These are phyloP conservation scores for Capitulum mitella DNA, from an alignment of 2,888 invertebrate genomes.

Conservation along the genomic window DNA sequence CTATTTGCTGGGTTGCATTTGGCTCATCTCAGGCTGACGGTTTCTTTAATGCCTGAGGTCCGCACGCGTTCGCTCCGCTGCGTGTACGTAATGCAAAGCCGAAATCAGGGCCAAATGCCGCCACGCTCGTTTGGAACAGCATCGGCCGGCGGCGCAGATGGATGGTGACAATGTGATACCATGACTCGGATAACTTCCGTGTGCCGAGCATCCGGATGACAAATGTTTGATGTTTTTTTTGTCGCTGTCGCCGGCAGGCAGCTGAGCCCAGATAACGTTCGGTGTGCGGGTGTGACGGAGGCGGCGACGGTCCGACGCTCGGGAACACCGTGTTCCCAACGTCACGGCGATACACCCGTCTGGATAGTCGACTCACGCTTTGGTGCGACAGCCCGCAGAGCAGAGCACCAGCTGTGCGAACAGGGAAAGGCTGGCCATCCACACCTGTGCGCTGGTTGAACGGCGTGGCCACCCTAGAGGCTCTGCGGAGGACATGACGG, in stretches of 20 bases:
- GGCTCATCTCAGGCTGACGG: not conserved
- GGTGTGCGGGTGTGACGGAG: not conserved
- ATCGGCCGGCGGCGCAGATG: not conserved
- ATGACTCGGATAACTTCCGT: not conserved
- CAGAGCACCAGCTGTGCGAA: not conserved
- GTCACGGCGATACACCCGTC: not conserved
- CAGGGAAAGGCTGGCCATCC: not conserved
- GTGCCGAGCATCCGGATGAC: not conserved
- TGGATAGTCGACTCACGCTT: not conserved
- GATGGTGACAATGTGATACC: not conserved
- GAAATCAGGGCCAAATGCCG: not conserved
- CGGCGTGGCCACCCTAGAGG: not conserved
- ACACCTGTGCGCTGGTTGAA: not conserved
- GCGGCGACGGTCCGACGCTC: not conserved
- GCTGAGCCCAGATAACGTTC: not conserved
- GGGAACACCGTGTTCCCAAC: not conserved
- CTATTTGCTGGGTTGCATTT: not conserved
- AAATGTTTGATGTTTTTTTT: not conserved
- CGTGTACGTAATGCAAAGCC: no score
- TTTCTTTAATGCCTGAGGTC: not conserved
- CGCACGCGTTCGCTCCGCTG: not conserved
- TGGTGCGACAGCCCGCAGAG: not conserved
- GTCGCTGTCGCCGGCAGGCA: not conserved
- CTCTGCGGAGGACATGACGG: not conserved
- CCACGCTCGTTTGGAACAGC: not conserved